phyloP scores from a whole-genome alignment of 2,888 invertebrate species.

The Ametastegia equiseti region DNA sequence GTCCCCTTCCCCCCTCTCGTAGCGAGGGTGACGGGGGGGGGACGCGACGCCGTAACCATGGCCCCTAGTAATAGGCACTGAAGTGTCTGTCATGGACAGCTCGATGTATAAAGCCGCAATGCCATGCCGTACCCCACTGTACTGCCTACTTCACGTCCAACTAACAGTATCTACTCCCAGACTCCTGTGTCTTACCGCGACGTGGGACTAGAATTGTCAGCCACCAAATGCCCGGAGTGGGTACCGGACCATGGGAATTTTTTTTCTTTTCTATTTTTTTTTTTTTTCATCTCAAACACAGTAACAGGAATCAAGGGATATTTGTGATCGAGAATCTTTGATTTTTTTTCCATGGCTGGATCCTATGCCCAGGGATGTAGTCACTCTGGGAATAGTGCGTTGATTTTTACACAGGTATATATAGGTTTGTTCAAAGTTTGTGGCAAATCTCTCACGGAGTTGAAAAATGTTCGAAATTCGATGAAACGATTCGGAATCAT shows the following conservation, averaged over 20 bases:
- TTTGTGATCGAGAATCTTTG: too few species aligned
- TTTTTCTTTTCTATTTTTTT: background rate
- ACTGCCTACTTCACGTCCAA: conserved; percentile 22
- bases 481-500: too few species aligned
- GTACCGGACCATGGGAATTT: too few species aligned
- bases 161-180: conserved; percentile 42
- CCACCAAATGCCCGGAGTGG: background rate
- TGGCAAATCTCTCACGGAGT: too few species aligned
- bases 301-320: too few species aligned
- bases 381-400: too few species aligned
- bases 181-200: background rate
- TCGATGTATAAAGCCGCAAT: background rate
- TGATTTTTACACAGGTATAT: too few species aligned
- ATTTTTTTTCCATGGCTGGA: too few species aligned
- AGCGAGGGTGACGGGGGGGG: background rate
- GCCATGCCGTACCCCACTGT: background rate
- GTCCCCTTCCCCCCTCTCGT: conserved; percentile 51
- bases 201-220: background rate
- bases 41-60: conserved; percentile 32
- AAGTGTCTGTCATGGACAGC: conserved; percentile 57
- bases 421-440: too few species aligned
- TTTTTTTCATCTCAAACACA: too few species aligned
- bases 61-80: conserved; percentile 46
- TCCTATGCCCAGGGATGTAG: too few species aligned
- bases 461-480: too few species aligned